Percentiles rank a stretch among this genome's conserved stretches.
Conservation (phyloP, 2,888 invertebrate genomes). For the Phyllotreta cruciferae region DNA sequence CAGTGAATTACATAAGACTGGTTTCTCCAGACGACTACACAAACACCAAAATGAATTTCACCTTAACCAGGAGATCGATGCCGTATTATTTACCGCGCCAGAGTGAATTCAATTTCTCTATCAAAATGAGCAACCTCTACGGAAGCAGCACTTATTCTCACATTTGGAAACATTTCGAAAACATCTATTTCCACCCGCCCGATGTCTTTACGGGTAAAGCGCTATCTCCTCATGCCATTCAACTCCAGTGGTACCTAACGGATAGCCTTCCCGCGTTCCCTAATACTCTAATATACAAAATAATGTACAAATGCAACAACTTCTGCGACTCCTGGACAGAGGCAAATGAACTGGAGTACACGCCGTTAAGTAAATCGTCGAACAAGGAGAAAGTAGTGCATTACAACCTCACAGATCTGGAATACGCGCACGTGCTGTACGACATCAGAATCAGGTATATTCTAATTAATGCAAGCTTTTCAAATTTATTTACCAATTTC, state of each 20-base stretch:
- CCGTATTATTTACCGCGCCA: no score
- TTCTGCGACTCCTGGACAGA: constrained; percentile 59
- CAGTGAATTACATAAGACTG: no score
- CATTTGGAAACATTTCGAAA: constrained; percentile 36
- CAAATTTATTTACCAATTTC: no score
- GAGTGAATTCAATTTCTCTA: constrained; percentile 66
- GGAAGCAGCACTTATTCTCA: constrained; percentile 59
- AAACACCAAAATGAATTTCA: no score
- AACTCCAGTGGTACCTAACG: constrained; percentile 62
- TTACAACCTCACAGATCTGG: constrained; percentile 62
- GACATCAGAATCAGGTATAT: constrained; percentile 74
- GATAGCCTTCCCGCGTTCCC: constrained; percentile 62
- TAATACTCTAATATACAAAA: constrained; percentile 61
- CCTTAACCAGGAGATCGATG: no score
- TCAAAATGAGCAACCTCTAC: constrained; percentile 69
- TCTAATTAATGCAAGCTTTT: no score
- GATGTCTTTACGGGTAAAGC: constrained; percentile 59
- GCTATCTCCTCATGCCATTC: constrained; percentile 61
- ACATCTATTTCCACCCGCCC: constrained; percentile 60
- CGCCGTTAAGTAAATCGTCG: no score
- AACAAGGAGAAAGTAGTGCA: no score
- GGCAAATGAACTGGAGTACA: constrained; percentile 2
- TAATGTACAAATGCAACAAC: constrained; percentile 64
- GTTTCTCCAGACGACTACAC: no score
- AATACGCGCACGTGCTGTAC: constrained; percentile 73